These are phyloP conservation scores for Orbicella faveolata DNA, from an alignment of 64 coral and sea anemone species.

Conservation along the genomic window DNA sequence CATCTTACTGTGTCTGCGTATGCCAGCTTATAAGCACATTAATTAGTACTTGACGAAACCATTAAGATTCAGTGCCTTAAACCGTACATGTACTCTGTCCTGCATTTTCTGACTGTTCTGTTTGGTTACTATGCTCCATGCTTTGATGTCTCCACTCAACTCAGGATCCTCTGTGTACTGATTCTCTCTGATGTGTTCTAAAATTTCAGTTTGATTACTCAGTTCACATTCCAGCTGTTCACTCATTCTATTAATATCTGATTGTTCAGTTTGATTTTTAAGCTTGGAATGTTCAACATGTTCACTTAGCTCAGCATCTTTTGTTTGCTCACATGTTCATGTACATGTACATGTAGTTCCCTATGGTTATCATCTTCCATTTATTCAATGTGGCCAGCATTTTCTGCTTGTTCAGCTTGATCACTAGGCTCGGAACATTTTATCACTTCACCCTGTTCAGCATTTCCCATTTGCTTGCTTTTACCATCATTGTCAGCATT, in stretches of 20 bases:
- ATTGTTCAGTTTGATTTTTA: not conserved
- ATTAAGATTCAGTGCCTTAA: too few relatives aligned
- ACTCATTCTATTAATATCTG: not conserved
- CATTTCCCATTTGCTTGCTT: not conserved
- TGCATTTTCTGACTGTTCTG: too few relatives aligned
- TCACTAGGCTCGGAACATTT: not conserved
- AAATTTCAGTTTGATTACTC: not conserved
- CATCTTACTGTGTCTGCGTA: too few relatives aligned
- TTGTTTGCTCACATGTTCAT: too few relatives aligned
- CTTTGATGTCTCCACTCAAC: not conserved
- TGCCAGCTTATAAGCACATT: too few relatives aligned
- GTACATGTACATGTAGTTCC: too few relatives aligned
- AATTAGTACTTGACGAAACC: too few relatives aligned
- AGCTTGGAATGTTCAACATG: not conserved
- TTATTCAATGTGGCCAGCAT: not conserved
- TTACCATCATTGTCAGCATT: too few relatives aligned
- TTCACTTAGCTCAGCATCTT: not conserved
- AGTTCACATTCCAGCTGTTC: not conserved
- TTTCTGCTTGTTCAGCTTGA: not conserved
- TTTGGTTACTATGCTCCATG: not conserved
- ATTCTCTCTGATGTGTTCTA: not conserved
- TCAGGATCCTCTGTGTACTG: too few relatives aligned
- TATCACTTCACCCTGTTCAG: not conserved
- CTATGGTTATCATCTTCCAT: not conserved
- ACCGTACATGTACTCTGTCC: too few relatives aligned